phyloP scores from a whole-genome alignment of 53 echinoderm and acorn worm genomes.

The Temnopleurus reevesii region DNA sequence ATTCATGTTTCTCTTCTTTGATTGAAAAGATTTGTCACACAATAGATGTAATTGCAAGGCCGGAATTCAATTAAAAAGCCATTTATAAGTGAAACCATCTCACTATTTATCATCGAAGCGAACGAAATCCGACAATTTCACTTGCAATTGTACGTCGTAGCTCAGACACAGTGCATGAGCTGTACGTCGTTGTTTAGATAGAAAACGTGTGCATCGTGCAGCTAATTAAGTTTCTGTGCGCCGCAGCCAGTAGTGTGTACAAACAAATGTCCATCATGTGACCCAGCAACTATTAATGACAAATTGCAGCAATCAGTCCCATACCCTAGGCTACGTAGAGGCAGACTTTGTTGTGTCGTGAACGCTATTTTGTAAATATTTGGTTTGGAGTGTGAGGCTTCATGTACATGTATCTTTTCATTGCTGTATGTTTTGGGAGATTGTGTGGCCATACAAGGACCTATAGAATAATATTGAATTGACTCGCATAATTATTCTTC shows the following conservation, averaged over 20 bases:
- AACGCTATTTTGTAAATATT: no score
- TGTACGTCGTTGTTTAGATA: not conserved
- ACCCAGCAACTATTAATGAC: not conserved
- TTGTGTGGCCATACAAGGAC: no score
- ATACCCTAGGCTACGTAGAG: not conserved
- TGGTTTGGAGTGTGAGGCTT: no score
- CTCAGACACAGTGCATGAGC: not conserved
- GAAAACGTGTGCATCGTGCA: not conserved
- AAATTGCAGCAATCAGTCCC: not conserved
- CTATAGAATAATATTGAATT: no score
- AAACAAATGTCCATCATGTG: not conserved
- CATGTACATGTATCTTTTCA: no score
- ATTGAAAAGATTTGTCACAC: no score
- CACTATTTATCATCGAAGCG: not conserved
- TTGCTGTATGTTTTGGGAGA: no score
- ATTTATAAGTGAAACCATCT: not conserved
- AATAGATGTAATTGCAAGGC: no score
- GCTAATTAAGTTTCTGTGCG: slow-evolving; percentile 4
- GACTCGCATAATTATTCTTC: no score
- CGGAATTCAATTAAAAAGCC: no score
- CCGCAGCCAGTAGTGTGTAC: not conserved
- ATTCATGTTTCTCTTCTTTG: no score
- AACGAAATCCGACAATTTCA: not conserved
- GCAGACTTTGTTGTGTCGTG: not conserved
- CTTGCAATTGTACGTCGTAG: no score